Evolutionary conservation across 2,797 vertebrate genomes (phyloP), one percentile per base, ranked within the genome.

Genomic region (Galagoides demidoff): DNA sequence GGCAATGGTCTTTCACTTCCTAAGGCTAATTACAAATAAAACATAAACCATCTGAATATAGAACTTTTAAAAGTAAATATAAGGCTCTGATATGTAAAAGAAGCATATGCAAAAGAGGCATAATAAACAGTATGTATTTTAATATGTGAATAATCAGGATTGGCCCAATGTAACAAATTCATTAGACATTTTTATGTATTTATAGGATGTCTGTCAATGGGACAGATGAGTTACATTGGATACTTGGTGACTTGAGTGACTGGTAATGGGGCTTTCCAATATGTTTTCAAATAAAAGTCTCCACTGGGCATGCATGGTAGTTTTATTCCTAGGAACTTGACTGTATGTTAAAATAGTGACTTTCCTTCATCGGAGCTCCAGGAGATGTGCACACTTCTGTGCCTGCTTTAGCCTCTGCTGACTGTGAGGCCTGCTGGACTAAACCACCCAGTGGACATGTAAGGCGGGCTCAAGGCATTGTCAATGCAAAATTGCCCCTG

Each of bases 381-480:
- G 64, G 3, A 34, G 49, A 11, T 7, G 11, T 22, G 31, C 52
- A 49, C 49, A 55, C 20, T n/a, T n/a, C 31, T 52, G 20, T 31
- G 49, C 43, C 63, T 96, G 0, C n/a, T 98, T 0, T 29, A 94
- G 43, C 82, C 97, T 61, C 71, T 96, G 97, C 34, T 97, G 45
- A 0, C 90, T 23, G 49, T 71, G 0, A 2, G 90, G 31, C 66
- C 87, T 0, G 93, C 55, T n/a, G 45, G 63, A 94, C 92, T 98
- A 98, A 95, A 92, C 43, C 96, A 98, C 61, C 52, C 92, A 0
- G 98, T 78, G 49, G 49, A 31, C 20, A 11, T 12, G 20, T 77
- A 52, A 23, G 29, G 55, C 37, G 37, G 23, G 3, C 4, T 83
- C 20, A 68, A 20, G 37, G 23, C 34, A 68, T 68, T 64, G 25